Percentiles rank a stretch among this genome's conserved stretches.
Evolutionary conservation across 2,113 vertebrate species (phyloP).

Genomic region (Hystrix cristata): DNA sequence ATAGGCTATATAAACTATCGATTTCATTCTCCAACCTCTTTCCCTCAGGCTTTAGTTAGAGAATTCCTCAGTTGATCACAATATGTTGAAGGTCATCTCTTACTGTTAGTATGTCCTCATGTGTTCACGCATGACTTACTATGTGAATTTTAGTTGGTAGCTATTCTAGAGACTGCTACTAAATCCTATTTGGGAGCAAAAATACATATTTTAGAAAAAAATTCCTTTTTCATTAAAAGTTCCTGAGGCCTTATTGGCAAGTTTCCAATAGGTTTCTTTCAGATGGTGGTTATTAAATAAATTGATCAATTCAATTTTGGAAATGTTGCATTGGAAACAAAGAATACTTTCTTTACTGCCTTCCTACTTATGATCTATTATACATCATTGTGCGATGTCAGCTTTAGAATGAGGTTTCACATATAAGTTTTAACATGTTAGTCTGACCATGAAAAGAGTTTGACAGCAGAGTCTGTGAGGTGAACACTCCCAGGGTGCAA

Average conservation of each 20-base stretch:
- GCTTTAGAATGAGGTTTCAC: neutral
- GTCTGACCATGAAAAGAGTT: neutral
- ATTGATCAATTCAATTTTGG: neutral
- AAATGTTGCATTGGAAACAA: neutral
- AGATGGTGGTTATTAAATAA: neutral
- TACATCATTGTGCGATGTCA: neutral
- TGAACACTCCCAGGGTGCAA: neutral
- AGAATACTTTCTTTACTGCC: neutral
- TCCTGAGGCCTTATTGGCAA: neutral
- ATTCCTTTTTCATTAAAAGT: neutral
- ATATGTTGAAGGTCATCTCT: neutral
- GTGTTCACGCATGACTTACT: neutral
- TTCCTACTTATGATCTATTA: neutral
- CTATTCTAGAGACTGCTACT: neutral
- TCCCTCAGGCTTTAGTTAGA: neutral
- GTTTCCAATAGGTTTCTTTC: neutral
- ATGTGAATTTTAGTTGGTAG: neutral
- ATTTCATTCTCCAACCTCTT: slow-evolving; percentile 36
- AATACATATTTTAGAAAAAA: neutral
- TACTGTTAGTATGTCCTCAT: neutral
- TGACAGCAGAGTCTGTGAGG: too few relatives aligned
- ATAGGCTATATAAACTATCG: neutral
- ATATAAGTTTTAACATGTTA: neutral
- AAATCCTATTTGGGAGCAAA: neutral
- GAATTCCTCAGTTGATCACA: neutral